These are phyloP conservation scores for Pungitius pungitius DNA, from an alignment of 2,113 vertebrate genomes.

Conservation along the genomic window DNA sequence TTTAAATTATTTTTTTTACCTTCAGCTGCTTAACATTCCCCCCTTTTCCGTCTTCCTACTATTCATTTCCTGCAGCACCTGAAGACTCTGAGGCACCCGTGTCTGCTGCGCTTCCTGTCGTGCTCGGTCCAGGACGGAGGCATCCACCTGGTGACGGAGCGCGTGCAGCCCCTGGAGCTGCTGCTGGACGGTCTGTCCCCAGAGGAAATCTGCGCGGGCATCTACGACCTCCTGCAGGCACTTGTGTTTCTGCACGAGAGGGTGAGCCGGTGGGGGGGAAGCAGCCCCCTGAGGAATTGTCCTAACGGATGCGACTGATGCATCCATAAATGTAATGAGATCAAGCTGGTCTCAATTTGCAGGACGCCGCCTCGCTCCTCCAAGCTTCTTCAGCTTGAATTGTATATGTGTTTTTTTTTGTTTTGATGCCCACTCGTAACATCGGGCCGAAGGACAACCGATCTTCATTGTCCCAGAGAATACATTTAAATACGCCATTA, in stretches of 20 bases:
- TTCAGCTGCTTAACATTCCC: too few species aligned
- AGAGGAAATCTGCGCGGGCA: conserved; percentile 93
- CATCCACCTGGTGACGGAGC: conserved; percentile 94
- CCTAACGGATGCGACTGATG: not conserved
- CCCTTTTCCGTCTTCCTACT: not conserved
- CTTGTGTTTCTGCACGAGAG: conserved; percentile 94
- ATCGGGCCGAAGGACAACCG: not conserved
- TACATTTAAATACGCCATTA: not conserved
- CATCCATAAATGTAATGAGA: not conserved
- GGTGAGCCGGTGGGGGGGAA: conserved; percentile 73
- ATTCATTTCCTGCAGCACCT: conserved; percentile 85
- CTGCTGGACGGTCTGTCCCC: conserved; percentile 85
- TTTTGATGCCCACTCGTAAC: not conserved
- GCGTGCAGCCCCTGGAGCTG: conserved; percentile 88
- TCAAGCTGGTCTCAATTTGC: not conserved
- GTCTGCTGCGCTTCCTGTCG: conserved; percentile 93
- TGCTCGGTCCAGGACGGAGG: conserved; percentile 90
- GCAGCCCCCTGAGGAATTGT: not conserved
- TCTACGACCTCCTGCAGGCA: conserved; percentile 92
- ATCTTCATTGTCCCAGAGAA: not conserved
- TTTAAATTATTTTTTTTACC: too few species aligned
- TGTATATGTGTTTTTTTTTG: not conserved
- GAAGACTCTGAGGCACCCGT: conserved; percentile 95
- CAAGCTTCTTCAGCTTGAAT: not conserved
- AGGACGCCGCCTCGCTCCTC: not conserved